Percentiles rank a stretch among this genome's conserved stretches.
Evolutionary conservation across 2,888 invertebrate genomes (phyloP).

Genomic region (Aelia acuminata): DNA sequence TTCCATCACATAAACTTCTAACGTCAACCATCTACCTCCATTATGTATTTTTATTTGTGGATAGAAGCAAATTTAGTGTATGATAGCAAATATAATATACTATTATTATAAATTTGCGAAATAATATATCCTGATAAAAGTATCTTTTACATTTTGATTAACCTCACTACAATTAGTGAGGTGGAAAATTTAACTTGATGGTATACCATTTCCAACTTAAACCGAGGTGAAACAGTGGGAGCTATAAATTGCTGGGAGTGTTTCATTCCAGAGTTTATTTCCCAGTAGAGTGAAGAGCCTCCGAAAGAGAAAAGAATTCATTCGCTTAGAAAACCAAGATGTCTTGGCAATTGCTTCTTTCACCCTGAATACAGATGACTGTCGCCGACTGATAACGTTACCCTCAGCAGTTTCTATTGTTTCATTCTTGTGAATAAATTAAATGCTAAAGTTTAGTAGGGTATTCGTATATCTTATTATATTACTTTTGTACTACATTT

Average conservation of each 20-base stretch:
- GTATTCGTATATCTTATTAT: too few species aligned
- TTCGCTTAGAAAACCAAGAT: constrained; percentile 18
- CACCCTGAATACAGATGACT: constrained; percentile 6
- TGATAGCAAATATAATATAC: too few species aligned
- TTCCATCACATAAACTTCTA: too few species aligned
- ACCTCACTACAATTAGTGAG: neutral
- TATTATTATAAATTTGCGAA: too few species aligned
- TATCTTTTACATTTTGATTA: too few species aligned
- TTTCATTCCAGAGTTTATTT: constrained; percentile 29
- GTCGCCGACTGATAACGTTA: neutral
- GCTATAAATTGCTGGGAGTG: constrained; percentile 5
- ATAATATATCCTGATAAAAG: too few species aligned
- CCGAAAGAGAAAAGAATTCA: neutral
- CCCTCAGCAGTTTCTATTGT: neutral
- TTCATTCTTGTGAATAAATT: neutral
- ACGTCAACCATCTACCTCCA: too few species aligned
- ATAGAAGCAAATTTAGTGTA: too few species aligned
- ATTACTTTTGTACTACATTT: too few species aligned
- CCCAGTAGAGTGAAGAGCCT: constrained; percentile 22
- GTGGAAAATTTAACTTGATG: neutral
- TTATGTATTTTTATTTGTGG: too few species aligned
- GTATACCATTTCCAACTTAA: neutral
- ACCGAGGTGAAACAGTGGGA: neutral
- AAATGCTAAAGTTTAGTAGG: neutral
- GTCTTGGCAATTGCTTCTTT: constrained; percentile 16